Evolutionary conservation across 2,113 vertebrate genomes (phyloP), one percentile per base, ranked within the genome.

Genomic region (Xenotilapia caudafasciata): DNA sequence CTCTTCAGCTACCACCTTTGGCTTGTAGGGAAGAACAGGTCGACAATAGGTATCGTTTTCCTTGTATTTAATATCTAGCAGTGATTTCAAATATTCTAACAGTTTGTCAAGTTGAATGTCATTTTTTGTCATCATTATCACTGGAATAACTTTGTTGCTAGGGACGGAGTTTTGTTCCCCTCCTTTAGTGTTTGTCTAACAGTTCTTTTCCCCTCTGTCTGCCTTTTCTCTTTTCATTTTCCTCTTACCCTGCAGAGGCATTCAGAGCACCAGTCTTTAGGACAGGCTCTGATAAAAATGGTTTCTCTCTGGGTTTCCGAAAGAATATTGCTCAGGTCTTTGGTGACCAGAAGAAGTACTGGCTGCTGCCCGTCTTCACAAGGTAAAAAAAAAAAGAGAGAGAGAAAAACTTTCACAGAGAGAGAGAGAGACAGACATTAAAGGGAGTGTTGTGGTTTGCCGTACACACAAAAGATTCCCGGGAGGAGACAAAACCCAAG

Each of bases 1-100:
- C 97, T 99, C 65, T 98, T 99, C 93, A 98, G 97, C 94, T 99
- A 99, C 96, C 99, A 99, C 93, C 97, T 98, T 92, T 99, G 99
- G 98, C 97, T 99, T 3, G 97, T 99, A 79, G 97, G 97, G 68
- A 99, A 98, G 96, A 99, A 99, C 95, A 96, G 98, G 91, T 98
- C 99, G 55, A 99, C 99, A 15, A 98, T 99, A 96, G 98, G 98
- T 98, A 96, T 86, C 31, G 4, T 58, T 26, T 40, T 80, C 53
- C 53, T 47, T 7, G 23, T 75, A 75, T 75, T 28, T 17, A 47
- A 75, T 75, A 75, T 47, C 14, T 19, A 75, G 14, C 68, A 75
- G 6, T 47, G 21, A 73, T 47, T 47, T 3, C 7, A 73, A 28
- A 73, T 73, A 45, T 45, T 26, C 40, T 17, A 45, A 73, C 13